These are phyloP conservation scores for Pangasius mekongensis DNA, from an alignment of 2,797 vertebrate species.

Conservation along the genomic window DNA sequence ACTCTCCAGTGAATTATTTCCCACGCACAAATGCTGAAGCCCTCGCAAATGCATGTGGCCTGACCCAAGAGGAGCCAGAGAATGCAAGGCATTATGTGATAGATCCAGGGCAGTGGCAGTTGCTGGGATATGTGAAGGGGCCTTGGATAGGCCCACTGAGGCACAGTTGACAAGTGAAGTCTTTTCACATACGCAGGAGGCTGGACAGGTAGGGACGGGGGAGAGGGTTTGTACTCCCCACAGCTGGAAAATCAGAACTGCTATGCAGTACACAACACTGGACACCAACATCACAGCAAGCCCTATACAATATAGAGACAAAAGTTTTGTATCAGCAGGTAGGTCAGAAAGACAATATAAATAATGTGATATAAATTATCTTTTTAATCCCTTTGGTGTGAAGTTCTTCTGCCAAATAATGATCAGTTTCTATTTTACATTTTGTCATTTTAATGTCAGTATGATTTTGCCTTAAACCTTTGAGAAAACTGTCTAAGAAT, in stretches of 20 bases:
- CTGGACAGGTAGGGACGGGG: constrained; percentile 61
- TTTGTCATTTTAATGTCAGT: neutral
- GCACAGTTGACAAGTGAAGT: constrained; percentile 76
- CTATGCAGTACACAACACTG: constrained; percentile 46
- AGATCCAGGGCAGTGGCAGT: constrained; percentile 69
- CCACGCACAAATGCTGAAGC: constrained; percentile 78
- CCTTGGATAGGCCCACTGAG: constrained; percentile 64
- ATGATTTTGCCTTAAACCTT: neutral
- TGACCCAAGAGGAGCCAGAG: constrained; percentile 56
- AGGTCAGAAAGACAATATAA: neutral
- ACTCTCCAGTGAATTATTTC: constrained; percentile 76
- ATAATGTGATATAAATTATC: neutral
- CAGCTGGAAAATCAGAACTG: constrained; percentile 64
- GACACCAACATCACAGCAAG: constrained; percentile 65
- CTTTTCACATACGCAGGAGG: constrained; percentile 69
- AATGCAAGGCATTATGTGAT: constrained; percentile 71
- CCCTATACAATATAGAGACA: constrained; percentile 42
- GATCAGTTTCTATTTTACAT: neutral
- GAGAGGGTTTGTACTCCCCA: constrained; percentile 56
- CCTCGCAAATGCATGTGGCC: constrained; percentile 50
- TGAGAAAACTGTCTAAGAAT: neutral
- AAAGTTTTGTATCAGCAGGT: neutral
- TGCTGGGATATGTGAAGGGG: constrained; percentile 61
- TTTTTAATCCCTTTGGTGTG: neutral
- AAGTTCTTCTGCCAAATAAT: neutral